Base-by-base conservation (phyloP, 2,888 invertebrate species). In the Beris morrisii region DNA sequence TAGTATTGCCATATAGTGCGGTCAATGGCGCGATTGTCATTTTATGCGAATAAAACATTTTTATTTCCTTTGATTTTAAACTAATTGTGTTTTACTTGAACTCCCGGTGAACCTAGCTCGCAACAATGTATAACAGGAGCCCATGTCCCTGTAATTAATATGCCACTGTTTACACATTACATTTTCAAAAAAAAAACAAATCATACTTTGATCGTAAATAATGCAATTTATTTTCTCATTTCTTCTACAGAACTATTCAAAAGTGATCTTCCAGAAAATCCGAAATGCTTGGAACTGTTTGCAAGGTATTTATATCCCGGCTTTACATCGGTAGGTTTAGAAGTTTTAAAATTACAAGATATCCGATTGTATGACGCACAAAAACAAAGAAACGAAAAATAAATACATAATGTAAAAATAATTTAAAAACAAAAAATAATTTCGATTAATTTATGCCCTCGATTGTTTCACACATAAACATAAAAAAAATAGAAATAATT, bases 281-380 rank as follows among this genome's bases (percentile, higher is more conserved):
- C 88, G 4, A 83, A 85, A 69, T 89, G 89, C 72, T 80, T 97
- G 71, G 98, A 98, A 81, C 78, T 98, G 64, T 98, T 97, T 82
- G 96, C 97, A 0, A 84, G 98, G 71, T 95, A 94, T 79, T 84
- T 97, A 28, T 83, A 91, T 58, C 92, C 96, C 0, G 83, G 86
- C 31, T 95, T 92, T 80, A 92, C 91, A 0, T 93, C 93, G 74
- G 86, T 91, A 75, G 97, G 97, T 0, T 86, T 89, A 74, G 95
- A 97, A 82, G 94, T 93, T 7, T 76, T 94, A 15, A 89, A 90
- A 76, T 87, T 93, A 77, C 93, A 93, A 82, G 89, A 92, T 66
- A 68, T 72, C 7, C 74, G 79, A 1, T 69, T 80, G 4, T 81
- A 78, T 54, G 63, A 58, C 48, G 9, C 38, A 63, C 32, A 13